A percentile compares a stretch with the other conserved stretches of the same genome.
These are phyloP conservation scores for Gobio occitaniae DNA, from an alignment of 2,797 vertebrate genomes.

Conservation along the genomic window DNA sequence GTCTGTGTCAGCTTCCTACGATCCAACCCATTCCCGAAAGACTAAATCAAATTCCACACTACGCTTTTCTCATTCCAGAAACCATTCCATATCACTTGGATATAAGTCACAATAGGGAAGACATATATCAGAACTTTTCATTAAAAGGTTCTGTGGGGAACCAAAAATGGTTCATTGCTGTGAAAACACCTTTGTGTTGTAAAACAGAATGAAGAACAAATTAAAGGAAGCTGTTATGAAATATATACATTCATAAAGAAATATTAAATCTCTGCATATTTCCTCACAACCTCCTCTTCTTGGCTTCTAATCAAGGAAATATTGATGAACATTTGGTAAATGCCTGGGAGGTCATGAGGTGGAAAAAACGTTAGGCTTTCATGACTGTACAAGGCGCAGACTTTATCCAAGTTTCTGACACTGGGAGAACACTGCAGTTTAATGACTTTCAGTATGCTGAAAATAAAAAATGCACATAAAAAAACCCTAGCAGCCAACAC, in stretches of 20 bases:
- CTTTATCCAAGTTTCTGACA: conserved; percentile 22
- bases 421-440: background rate
- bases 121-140: background rate
- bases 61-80: background rate
- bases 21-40: background rate
- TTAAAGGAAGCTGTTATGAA: background rate
- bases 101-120: background rate
- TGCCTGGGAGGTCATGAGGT: conserved; percentile 10
- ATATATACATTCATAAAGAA: background rate
- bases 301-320: conserved; percentile 30
- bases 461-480: background rate
- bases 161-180: background rate
- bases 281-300: conserved; percentile 21
- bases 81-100: background rate
- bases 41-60: background rate
- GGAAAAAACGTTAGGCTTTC: background rate
- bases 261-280: background rate
- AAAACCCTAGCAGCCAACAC: background rate
- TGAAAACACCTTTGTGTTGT: background rate
- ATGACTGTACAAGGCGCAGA: background rate
- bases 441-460: background rate
- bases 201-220: background rate
- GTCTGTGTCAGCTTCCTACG: background rate
- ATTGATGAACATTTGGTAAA: conserved; percentile 28
- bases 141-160: too few species aligned